Evolutionary conservation across 2,888 invertebrate genomes (phyloP), one percentile per base, ranked within the genome.

Genomic region (Cabera pusaria): DNA sequence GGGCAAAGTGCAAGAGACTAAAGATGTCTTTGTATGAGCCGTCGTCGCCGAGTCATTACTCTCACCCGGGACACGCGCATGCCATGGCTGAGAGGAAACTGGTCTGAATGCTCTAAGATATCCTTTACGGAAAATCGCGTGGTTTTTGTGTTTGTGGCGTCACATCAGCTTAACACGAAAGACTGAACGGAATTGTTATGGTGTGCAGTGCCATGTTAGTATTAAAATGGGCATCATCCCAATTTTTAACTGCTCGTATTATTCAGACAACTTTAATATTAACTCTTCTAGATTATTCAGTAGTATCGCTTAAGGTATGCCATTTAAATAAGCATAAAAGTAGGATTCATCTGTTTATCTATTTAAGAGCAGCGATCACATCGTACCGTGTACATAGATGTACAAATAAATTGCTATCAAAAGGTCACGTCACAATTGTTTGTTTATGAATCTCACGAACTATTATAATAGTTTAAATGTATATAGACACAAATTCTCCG

Each of bases 1-100:
- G 99, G 39, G 99, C 99, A 58, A 99, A 99, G 86, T 98, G 98
- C 82, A 99, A 99, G 89, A 92, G 99, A 43, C 90, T 98, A 68
- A 96, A 97, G 83, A 96, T 96, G 95, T 95, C 96, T 0, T 81
- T 96, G 22, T 96, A 95, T 69, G 96, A 96, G 67, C 92, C 91
- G 21, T 91, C 92, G 32, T 90, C 92, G n/a, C 90, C 92, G 1
- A 91, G 92, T 16, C 92, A 91, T 56, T 92, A 92, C 57, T 61
- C 82, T 1, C 91, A 92, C 50, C 91, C 91, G 20, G 90, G 81
- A 1, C 88, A 87, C 69, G 72, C 77, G 1, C 87, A 87, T 43
- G 91, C 91, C 40, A 82, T 92, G 40, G 86, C 91, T 55, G 92
- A 90, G 61, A 69, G 82, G 23, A 85, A 87, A 57, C 57, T 88